phyloP scores from a whole-genome alignment of 2,797 vertebrate genomes.

The Fundulus diaphanus region DNA sequence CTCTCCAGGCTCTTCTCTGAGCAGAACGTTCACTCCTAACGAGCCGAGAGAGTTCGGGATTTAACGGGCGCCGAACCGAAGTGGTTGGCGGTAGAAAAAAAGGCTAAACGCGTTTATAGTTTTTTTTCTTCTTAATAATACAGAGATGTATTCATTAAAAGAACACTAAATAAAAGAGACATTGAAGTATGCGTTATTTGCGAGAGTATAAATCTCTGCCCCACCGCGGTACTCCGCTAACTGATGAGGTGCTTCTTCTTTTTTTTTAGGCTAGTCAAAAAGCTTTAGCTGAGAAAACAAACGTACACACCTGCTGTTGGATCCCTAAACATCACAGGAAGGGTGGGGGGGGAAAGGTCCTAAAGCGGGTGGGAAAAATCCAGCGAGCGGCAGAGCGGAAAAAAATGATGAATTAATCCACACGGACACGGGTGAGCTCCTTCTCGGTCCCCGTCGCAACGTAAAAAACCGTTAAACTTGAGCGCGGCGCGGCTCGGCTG shows the following conservation, averaged over 20 bases:
- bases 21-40: too few relatives aligned
- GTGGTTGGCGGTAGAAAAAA: rapidly evolving
- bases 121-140: background rate
- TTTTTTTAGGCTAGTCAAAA: background rate
- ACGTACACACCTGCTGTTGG: constrained; percentile 51
- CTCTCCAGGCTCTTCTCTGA: rapidly evolving
- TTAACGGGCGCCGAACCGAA: background rate
- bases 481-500: constrained; percentile 4
- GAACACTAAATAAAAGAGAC: too few relatives aligned
- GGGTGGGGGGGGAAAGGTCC: background rate
- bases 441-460: background rate
- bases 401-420: constrained; percentile 42
- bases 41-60: too few relatives aligned
- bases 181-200: background rate
- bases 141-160: too few relatives aligned
- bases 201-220: background rate
- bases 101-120: too few relatives aligned
- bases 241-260: background rate
- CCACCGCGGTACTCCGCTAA: background rate
- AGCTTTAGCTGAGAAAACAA: background rate
- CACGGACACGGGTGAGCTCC: background rate
- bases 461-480: background rate
- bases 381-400: background rate
- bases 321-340: constrained; percentile 58
- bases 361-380: too few relatives aligned